Conservation (phyloP, 2,797 vertebrate species). For the Acrossocheilus wenchowensis region DNA sequence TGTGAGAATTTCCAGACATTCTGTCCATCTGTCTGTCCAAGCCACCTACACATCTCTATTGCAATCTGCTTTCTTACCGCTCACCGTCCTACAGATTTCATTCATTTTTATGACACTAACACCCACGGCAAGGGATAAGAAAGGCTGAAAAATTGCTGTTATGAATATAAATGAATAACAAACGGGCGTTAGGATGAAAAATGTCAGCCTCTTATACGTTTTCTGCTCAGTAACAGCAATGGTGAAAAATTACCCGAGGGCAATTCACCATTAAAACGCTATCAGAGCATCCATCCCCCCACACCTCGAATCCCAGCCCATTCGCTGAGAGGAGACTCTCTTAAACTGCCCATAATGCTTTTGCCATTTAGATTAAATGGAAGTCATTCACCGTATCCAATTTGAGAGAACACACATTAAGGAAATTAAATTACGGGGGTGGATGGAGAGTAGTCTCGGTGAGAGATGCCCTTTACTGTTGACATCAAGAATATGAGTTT, state of each 20-base stretch:
- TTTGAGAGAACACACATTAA: constrained; percentile 35
- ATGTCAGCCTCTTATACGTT: neutral
- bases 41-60: constrained; percentile 1
- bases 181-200: constrained; percentile 6
- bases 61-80: constrained; percentile 18
- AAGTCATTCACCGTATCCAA: constrained; percentile 43
- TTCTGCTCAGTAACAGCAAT: neutral
- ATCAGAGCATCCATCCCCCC: constrained; percentile 15
- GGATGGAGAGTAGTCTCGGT: neutral
- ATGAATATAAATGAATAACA: constrained; percentile 33
- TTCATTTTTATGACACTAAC: constrained; percentile 39
- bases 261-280: constrained; percentile 30
- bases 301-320: neutral
- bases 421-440: constrained; percentile 39
- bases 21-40: neutral
- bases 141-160: constrained; percentile 5
- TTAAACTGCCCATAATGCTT: constrained; percentile 32
- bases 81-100: constrained; percentile 5
- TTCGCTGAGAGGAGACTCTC: constrained; percentile 17
- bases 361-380: constrained; percentile 45
- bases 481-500: constrained; percentile 4
- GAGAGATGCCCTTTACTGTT: constrained; percentile 25
- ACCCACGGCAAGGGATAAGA: constrained; percentile 8
- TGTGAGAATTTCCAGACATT: constrained; percentile 1
- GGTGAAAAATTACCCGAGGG: neutral